Base-by-base conservation (phyloP, 53 echinoderm and acorn worm species). In the Astropecten irregularis region DNA sequence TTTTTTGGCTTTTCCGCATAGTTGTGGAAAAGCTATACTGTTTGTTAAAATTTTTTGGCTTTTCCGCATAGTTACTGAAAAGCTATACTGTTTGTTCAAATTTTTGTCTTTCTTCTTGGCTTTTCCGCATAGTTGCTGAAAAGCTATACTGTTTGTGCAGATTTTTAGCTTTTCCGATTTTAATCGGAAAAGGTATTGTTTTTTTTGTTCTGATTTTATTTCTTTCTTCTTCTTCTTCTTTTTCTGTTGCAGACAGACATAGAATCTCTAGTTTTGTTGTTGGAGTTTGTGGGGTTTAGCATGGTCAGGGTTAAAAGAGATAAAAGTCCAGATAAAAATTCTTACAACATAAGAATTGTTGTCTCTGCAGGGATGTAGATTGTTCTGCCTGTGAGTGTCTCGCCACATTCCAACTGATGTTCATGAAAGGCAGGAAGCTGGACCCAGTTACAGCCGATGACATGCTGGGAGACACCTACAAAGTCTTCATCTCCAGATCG, bases 381-480 rank as follows among this genome's bases (percentile, higher is more conserved):
- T 53, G 11, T 53, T 53, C 53, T 6, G 9, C 53, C 18, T 4
- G 8, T 53, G 53, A 10, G 11, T 53, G 53, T 53, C 53, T 53
- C 53, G n/a, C 53, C 53, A 53, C 53, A 53, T 53, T 53, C 53
- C 9, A 16, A 53, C 53, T 13, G 18, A 53, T 53, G 53, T 53
- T 53, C 53, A 53, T 53, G 53, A 19, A 53, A 53, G 53, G 53
- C 53, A 53, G 53, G 53, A 53, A 53, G 53, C 20, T 53, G 53
- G 53, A 53, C 53, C 53, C 53, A 9, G 53, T 53, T 19, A 53
- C 53, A 19, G 53, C 53, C n/a, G 53, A 53, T 4, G 53, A 53
- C 20, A 53, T 53, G 53, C 11, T 13, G n/a, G 53, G 53, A 53
- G 53, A 53, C 3, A 53, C 53, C 53, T 53, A 53, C 53, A 6